Evolutionary conservation across 1,140 invertebrate genomes (phyloP), one percentile per base, ranked within the genome.

Genomic region (Brachionus plicatilis): DNA sequence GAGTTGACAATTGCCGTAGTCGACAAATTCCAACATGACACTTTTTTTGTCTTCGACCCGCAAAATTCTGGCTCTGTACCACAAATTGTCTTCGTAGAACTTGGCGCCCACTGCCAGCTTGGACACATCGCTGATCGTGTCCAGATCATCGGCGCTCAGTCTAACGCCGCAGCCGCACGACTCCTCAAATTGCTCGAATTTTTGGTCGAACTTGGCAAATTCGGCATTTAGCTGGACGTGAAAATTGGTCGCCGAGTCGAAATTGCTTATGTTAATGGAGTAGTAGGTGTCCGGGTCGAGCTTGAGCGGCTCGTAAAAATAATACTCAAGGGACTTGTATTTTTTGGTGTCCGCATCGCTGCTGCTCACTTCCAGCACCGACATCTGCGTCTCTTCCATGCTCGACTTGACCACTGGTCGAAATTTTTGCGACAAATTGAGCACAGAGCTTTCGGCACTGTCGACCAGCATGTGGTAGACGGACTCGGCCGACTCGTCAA

Each of bases 31-130:
- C 14, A 82, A 2, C 43, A 33, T 20, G 20, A 82, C 20, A 33
- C 17, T 17, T 12, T 82, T 41, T 17, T 82, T 47, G 29, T 29
- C 27, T 45, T 2, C 0, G 37, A 12, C 3, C 12, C 8, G 41
- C 17, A 82, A 24, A 65, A 82, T 82, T 65, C 9, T 43, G 1
- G 79, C 53, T 82, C 79, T 24, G 17, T 82, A 82, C 79, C 79
- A 82, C 11, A 65, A 9, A 47, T 47, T 27, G 27, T 82, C 79
- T 8, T 82, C 79, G 27, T 65, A 65, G 20, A 82, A 82, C 24
- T 29, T 43, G 33, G 79, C 79, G 7, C 53, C 79, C 7, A 82
- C 53, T 1, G 79, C 50, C 20, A 82, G 20, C 17, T 37, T 82
- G 33, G n/a, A 24, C 9, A 82, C 12, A 29, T 66, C 53, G 7